Conservation (phyloP, 1,140 invertebrate genomes). For the Parasteatoda tepidariorum region DNA sequence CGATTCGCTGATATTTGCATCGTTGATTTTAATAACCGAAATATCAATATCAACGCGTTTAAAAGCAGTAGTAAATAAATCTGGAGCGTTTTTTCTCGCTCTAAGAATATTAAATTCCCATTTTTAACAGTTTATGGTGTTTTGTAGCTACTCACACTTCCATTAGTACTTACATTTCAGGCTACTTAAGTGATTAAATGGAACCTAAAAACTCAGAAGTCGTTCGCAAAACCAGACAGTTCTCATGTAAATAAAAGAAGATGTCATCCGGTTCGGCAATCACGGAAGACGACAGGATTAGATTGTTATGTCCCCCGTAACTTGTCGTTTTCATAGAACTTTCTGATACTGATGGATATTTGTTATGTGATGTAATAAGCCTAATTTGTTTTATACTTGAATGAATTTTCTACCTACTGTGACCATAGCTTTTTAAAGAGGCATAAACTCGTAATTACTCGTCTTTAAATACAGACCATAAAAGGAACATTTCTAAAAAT, state of each 20-base stretch:
- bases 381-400: background rate
- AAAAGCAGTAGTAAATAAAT: background rate
- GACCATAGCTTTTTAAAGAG: no score
- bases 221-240: background rate
- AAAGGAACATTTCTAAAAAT: no score
- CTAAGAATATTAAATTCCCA: background rate
- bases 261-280: background rate
- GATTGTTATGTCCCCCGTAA: no score
- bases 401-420: no score
- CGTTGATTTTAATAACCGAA: background rate
- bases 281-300: no score
- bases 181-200: background rate
- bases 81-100: background rate
- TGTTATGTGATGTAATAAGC: background rate
- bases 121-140: background rate
- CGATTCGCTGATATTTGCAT: no score
- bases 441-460: no score
- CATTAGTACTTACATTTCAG: background rate
- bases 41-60: background rate
- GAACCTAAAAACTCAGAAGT: background rate
- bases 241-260: background rate
- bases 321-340: background rate
- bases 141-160: background rate
- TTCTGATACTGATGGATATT: background rate
- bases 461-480: no score